Conservation (phyloP, 1,140 invertebrate genomes). For the Lamellibrachia luymesi region DNA sequence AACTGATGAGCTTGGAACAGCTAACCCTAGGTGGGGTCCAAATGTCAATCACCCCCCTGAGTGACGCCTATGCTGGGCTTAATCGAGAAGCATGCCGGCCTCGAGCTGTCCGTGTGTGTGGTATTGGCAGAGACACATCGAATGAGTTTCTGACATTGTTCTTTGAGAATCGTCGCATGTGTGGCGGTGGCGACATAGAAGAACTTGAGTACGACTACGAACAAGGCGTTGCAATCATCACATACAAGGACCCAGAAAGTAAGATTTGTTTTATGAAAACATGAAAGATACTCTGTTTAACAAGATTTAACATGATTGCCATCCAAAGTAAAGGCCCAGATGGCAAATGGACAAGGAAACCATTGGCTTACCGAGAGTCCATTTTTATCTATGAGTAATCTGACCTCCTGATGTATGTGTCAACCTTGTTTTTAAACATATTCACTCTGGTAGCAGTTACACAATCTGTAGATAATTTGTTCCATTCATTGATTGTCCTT, state of each 20-base stretch:
- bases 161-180: background rate
- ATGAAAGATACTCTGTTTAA: background rate
- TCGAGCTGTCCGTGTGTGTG: constrained; percentile 9
- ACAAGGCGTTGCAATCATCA: background rate
- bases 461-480: too few relatives aligned
- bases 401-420: too few relatives aligned
- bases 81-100: background rate
- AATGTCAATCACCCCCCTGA: background rate
- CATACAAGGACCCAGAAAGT: constrained; percentile 14
- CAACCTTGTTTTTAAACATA: too few relatives aligned
- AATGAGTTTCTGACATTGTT: background rate
- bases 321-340: too few relatives aligned
- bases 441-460: too few relatives aligned
- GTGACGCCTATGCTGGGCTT: background rate
- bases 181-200: constrained; percentile 9
- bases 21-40: background rate
- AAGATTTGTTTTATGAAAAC: background rate
- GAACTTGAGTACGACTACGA: background rate
- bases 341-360: too few relatives aligned
- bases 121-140: background rate
- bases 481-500: too few relatives aligned
- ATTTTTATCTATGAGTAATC: too few relatives aligned
- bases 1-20: background rate
- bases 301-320: too few relatives aligned
- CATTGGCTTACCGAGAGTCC: too few relatives aligned